These are phyloP conservation scores for Zaprionus capensis DNA, from an alignment of 1,140 invertebrate species.

Conservation along the genomic window DNA sequence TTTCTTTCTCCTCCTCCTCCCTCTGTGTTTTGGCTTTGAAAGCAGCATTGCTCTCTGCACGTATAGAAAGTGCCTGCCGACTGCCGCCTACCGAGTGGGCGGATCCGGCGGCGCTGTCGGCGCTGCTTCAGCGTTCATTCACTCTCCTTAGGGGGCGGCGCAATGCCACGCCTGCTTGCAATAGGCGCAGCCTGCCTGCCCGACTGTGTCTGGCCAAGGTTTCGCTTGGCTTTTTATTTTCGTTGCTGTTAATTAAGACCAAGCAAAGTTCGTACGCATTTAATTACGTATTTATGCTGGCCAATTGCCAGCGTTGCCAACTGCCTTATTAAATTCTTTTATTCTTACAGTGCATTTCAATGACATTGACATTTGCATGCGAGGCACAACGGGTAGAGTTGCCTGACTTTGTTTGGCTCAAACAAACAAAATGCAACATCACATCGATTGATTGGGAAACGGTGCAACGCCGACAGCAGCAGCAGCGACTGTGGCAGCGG, in stretches of 20 bases:
- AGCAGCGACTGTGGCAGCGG: not conserved
- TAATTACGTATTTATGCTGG: conserved; percentile 75
- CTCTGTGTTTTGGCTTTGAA: conserved; percentile 72
- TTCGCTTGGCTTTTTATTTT: conserved; percentile 76
- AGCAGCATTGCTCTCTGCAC: conserved; percentile 61
- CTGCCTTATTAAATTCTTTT: conserved; percentile 59
- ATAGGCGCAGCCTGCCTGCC: not conserved
- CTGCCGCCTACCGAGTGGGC: conserved; percentile 57
- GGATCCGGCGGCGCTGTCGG: conserved; percentile 27
- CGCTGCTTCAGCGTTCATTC: conserved; percentile 78
- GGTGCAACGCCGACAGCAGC: not conserved
- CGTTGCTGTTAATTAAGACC: conserved; percentile 78
- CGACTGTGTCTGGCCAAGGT: conserved; percentile 66
- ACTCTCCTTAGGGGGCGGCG: conserved; percentile 35
- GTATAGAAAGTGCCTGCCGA: conserved; percentile 73
- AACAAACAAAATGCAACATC: conserved; percentile 73
- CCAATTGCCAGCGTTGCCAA: conserved; percentile 38
- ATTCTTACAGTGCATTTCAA: conserved; percentile 48
- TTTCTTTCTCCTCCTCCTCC: too few species aligned
- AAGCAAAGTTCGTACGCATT: conserved; percentile 58
- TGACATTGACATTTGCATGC: conserved; percentile 78
- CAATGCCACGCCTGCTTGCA: conserved; percentile 10
- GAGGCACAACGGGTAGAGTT: conserved; percentile 28
- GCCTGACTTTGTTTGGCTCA: conserved; percentile 21
- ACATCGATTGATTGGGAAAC: conserved; percentile 67